Conservation (phyloP, 2,113 vertebrate species). For the Pionites leucogaster region DNA sequence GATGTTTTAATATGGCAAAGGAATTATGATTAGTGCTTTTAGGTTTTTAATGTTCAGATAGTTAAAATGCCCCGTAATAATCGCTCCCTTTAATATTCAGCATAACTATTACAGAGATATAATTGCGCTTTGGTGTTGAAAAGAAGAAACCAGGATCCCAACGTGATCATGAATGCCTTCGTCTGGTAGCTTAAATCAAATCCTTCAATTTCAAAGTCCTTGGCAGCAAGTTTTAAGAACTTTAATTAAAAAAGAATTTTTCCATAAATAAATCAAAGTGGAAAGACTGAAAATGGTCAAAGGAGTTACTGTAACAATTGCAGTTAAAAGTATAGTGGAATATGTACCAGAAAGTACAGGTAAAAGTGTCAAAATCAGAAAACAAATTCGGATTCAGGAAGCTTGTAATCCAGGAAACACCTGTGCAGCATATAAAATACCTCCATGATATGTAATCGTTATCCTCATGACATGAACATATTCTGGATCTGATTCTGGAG, state of each 20-base stretch:
- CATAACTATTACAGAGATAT: conserved; percentile 48
- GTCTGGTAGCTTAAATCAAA: conserved; percentile 56
- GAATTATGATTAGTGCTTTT: conserved; percentile 61
- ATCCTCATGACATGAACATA: neutral
- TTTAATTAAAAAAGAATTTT: conserved; percentile 51
- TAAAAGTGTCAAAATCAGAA: neutral
- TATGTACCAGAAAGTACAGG: neutral
- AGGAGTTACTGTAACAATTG: neutral
- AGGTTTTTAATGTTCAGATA: conserved; percentile 50
- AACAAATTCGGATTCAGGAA: neutral
- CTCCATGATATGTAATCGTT: neutral
- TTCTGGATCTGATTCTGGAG: conserved; percentile 11
- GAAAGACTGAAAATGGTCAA: neutral
- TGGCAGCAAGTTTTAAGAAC: conserved; percentile 52
- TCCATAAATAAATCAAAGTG: conserved; percentile 21
- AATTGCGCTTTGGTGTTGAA: conserved; percentile 27
- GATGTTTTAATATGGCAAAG: conserved; percentile 58
- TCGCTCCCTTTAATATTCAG: conserved; percentile 50
- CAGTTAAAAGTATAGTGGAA: neutral
- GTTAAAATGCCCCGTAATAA: conserved; percentile 45
- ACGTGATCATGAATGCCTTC: neutral
- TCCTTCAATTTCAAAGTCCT: conserved; percentile 45
- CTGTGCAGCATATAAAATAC: conserved; percentile 3
- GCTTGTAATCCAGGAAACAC: neutral
- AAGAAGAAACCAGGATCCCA: conserved; percentile 31